phyloP scores from a whole-genome alignment of 2,888 invertebrate genomes.

The Beris morrisii region DNA sequence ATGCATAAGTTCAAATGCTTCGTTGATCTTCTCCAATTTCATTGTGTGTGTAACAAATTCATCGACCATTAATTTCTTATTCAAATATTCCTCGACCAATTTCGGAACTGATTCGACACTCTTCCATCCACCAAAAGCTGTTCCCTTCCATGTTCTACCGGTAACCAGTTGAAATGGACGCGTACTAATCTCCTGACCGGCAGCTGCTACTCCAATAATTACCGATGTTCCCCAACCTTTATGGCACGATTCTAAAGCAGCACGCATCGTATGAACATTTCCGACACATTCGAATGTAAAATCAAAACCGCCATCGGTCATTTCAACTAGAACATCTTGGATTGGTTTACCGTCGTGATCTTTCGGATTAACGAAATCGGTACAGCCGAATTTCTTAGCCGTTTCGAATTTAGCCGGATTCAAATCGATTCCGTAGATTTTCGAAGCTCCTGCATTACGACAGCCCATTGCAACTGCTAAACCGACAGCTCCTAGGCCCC shows the following conservation, averaged over 20 bases:
- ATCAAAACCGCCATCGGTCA: constrained; percentile 95
- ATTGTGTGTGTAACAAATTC: constrained; percentile 89
- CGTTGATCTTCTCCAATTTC: constrained; percentile 79
- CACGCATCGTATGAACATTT: constrained; percentile 81
- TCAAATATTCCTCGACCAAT: constrained; percentile 81
- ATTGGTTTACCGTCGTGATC: constrained; percentile 73
- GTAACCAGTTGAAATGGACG: constrained; percentile 98
- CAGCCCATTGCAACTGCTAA: constrained; percentile 88
- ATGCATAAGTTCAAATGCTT: constrained; percentile 92
- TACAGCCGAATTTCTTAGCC: constrained; percentile 84
- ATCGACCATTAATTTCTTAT: constrained; percentile 82
- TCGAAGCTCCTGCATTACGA: constrained; percentile 79
- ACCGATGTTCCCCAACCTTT: constrained; percentile 97
- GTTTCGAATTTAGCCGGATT: constrained; percentile 81
- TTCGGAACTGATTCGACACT: constrained; percentile 92
- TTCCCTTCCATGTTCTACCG: constrained; percentile 95
- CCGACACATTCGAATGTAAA: constrained; percentile 99
- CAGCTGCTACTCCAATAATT: constrained; percentile 94
- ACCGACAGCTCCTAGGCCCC: constrained; percentile 93
- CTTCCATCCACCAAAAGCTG: constrained; percentile 95
- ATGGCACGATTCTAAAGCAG: constrained; percentile 83
- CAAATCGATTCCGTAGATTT: constrained; percentile 86
- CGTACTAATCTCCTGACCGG: constrained; percentile 95
- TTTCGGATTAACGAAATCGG: constrained; percentile 92
- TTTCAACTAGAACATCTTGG: constrained; percentile 83